Evolutionary conservation across 2,797 vertebrate genomes (phyloP), one percentile per base, ranked within the genome.

Genomic region (Crenichthys baileyi): DNA sequence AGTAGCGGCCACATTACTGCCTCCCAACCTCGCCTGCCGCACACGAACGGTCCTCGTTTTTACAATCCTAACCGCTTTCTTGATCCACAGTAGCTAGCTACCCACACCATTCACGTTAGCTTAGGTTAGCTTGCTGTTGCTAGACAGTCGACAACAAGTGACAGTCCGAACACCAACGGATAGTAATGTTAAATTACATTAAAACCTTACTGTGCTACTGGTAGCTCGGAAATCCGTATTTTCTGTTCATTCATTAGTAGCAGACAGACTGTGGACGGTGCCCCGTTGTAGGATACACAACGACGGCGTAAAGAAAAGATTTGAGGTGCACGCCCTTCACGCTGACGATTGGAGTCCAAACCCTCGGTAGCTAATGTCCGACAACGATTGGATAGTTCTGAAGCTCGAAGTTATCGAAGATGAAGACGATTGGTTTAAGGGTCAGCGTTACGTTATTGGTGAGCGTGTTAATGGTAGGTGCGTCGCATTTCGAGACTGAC

Each of bases 221-320:
- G 7, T 5, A 81, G 74, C 31, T 63, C 46, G 60, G 74, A 82
- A 90, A 89, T 92, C 89, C 84, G 67, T 85, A 85, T 86, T 87
- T 87, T 88, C 46, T 48, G 77, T 85, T 84, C 92, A 91, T 90
- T 92, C 89, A 84, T 79, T 77, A 81, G 53, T 71, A 4, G 73
- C 75, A 70, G 82, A 81, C 73, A 61, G 85, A 81, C 75, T 79
- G 76, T 72, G 82, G 86, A 85, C 85, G 68, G 78, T 50, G 18
- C 76, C 77, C 81, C 85, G 88, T 77, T 80, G 85, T 85, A 65
- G 85, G 75, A 89, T 36, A 88, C 89, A 90, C 88, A 88, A 74
- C 92, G 89, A 87, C 87, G 85, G 90, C 68, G 73, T 83, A 91
- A 94, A 95, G 93, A 95, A 95, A 93, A 92, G 92, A 89, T 89